Base-by-base conservation (phyloP, 2,888 invertebrate species). In the Heliconius hortense region DNA sequence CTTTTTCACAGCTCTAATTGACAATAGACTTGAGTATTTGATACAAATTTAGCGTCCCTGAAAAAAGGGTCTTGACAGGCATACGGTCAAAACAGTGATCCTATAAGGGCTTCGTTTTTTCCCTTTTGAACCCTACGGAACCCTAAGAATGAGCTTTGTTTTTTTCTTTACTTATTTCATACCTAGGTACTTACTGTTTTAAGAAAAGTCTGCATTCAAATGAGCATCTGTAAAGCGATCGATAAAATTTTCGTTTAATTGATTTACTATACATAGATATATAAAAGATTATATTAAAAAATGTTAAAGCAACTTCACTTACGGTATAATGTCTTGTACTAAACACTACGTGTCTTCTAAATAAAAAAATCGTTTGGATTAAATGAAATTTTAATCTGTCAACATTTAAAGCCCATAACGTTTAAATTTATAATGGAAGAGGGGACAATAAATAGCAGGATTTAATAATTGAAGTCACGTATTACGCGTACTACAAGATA, bases 371-470 rank as follows among this genome's bases (percentile, higher is more conserved):
- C n/a, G n/a, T 39, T 64, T n/a, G n/a, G 5, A 69, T 1, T 11
- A 53, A 13, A n/a, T 69, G n/a, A 15, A 69, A 31, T 69, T 69
- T 35, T 69, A 35, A 69, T 15, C 31, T n/a, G 21, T 15, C 8
- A 35, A 56, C 56, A 69, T 69, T 69, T 69, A 56, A 35, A 56
- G 35, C 56, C 28, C n/a, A 31, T 69, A 69, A 71, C 71, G 60
- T 71, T 71, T 43, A 43, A 71, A 71, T 63, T 56, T 39, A 71
- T 75, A 70, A 64, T 75, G 39, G 48, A 24, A 64, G 74, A 56
- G 74, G 74, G 74, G 63, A 74, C 62, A 43, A 28, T 75, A 75
- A 74, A 75, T 43, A 56, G 56, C 56, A 70, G 71, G 74, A 75
- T 63, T 70, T 70, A 43, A 66, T 75, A 71, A 75, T 71, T 75